These are phyloP conservation scores for Hecatera dysodea DNA, from an alignment of 2,888 invertebrate genomes.

Conservation along the genomic window DNA sequence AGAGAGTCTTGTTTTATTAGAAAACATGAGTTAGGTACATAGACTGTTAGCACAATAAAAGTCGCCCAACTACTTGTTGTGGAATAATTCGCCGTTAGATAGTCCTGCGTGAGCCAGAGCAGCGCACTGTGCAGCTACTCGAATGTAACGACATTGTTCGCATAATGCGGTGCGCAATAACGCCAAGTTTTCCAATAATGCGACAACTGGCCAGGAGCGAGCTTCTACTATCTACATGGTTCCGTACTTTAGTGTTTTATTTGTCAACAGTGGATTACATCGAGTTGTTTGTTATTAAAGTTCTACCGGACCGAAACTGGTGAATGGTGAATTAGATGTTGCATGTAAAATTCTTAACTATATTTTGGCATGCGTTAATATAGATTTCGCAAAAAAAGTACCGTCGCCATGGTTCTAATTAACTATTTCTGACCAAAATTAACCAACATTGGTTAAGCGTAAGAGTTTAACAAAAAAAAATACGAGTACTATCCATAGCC, in stretches of 20 bases:
- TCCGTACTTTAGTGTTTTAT: neutral
- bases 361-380: no score
- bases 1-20: neutral
- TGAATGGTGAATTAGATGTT: no score
- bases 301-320: no score
- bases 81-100: neutral
- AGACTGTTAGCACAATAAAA: neutral
- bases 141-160: conserved; percentile 16
- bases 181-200: neutral
- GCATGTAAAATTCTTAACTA: no score
- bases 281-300: neutral
- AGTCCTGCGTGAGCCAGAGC: neutral
- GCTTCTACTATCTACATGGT: neutral
- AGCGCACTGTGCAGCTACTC: neutral
- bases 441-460: no score
- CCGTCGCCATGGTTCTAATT: no score
- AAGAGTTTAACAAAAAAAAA: no score
- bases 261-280: neutral
- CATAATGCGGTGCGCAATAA: neutral
- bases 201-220: neutral
- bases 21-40: neutral
- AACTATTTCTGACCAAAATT: no score
- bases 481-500: no score
- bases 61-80: neutral
- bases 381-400: no score